These are phyloP conservation scores for Nestor notabilis DNA, from an alignment of 2,113 vertebrate species.

Conservation along the genomic window DNA sequence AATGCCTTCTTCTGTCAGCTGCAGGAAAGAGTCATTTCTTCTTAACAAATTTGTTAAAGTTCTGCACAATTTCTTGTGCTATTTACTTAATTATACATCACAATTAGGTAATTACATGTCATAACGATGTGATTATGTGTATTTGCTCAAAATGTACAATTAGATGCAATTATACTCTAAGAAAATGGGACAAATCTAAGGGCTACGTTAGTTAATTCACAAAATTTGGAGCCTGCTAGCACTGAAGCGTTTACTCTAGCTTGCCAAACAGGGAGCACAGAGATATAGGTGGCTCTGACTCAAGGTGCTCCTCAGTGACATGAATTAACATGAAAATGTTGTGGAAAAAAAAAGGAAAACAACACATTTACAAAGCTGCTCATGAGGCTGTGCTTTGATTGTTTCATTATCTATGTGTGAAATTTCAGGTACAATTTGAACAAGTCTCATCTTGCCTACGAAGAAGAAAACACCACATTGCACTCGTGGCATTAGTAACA, in stretches of 20 bases:
- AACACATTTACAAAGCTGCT: background rate
- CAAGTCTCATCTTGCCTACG: background rate
- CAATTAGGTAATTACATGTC: slow-evolving; percentile 58
- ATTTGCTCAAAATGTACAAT: slow-evolving; percentile 48
- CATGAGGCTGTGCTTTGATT: background rate
- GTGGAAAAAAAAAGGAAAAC: background rate
- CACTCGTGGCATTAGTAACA: background rate
- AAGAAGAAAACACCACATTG: background rate
- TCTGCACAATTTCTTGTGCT: slow-evolving; percentile 41
- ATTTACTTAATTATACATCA: slow-evolving; percentile 57
- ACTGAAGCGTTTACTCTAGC: background rate
- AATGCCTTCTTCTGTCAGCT: background rate
- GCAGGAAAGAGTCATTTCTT: slow-evolving; percentile 20
- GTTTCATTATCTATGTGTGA: slow-evolving; percentile 7
- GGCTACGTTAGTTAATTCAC: background rate
- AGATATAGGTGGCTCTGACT: background rate
- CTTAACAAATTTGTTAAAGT: slow-evolving; percentile 37
- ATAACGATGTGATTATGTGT: slow-evolving; percentile 53
- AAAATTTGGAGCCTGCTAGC: background rate
- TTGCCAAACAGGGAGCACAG: background rate
- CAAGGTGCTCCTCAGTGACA: background rate
- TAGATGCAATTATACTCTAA: slow-evolving; percentile 39
- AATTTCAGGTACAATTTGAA: background rate
- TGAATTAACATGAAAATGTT: background rate
- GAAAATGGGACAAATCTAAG: background rate